Conservation (phyloP, 1,140 invertebrate species). For the Hyphantria cunea region DNA sequence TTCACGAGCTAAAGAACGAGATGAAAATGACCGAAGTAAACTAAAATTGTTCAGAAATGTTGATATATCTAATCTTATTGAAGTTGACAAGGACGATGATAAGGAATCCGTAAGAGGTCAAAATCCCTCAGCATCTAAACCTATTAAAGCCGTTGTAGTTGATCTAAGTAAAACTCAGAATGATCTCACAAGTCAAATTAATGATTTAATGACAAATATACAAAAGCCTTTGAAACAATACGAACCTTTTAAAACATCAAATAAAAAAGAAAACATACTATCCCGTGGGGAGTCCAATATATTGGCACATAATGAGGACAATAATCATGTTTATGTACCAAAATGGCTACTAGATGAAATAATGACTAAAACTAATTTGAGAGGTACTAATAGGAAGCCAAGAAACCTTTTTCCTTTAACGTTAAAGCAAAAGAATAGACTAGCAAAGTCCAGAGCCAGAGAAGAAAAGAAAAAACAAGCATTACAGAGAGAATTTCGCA, state of each 20-base stretch:
- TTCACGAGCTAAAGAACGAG: background rate
- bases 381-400: background rate
- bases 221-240: background rate
- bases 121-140: background rate
- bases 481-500: background rate
- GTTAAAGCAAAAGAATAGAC: conserved; percentile 36
- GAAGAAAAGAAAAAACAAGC: background rate
- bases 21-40: background rate
- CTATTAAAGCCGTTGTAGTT: conserved; percentile 6
- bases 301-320: conserved; percentile 34
- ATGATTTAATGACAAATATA: background rate
- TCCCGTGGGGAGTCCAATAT: conserved; percentile 16
- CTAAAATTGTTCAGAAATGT: background rate
- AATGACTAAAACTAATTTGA: background rate
- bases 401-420: conserved; percentile 41
- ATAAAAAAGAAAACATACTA: background rate
- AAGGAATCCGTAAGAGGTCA: background rate
- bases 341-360: conserved; percentile 28
- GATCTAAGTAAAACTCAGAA: conserved; percentile 15
- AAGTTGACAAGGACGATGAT: too few relatives aligned
- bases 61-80: conserved; percentile 2
- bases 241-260: background rate
- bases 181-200: background rate
- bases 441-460: too few relatives aligned
- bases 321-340: conserved; percentile 44